These are phyloP conservation scores for Dorcus parallelipipedus DNA, from an alignment of 2,888 invertebrate species.

Conservation along the genomic window DNA sequence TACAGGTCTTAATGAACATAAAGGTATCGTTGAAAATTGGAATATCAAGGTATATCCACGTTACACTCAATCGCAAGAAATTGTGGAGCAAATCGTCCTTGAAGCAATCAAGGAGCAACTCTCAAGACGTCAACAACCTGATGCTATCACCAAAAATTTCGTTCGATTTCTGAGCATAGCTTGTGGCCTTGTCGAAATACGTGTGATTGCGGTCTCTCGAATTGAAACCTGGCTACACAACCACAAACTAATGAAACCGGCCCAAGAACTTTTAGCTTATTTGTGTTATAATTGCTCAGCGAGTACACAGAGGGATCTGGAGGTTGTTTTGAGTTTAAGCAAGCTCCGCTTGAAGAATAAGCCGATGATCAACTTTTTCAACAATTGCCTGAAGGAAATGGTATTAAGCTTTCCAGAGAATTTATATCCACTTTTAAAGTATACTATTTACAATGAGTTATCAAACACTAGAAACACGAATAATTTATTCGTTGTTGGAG, in stretches of 20 bases:
- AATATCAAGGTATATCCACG: slow-evolving; percentile 54
- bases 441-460: slow-evolving; percentile 92
- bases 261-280: slow-evolving; percentile 87
- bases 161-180: slow-evolving; percentile 80
- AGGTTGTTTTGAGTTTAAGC: slow-evolving; percentile 79
- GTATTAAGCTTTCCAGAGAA: slow-evolving; percentile 81
- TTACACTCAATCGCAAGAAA: slow-evolving; percentile 61
- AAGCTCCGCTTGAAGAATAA: slow-evolving; percentile 93
- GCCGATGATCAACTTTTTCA: slow-evolving; percentile 83
- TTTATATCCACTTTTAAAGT: slow-evolving; percentile 79
- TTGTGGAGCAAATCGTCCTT: slow-evolving; percentile 75
- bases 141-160: slow-evolving; percentile 85
- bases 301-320: slow-evolving; percentile 60
- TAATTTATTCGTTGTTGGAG: slow-evolving; percentile 88
- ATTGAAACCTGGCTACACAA: slow-evolving; percentile 95
- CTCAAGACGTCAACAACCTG: slow-evolving; percentile 78
- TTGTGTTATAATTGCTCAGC: slow-evolving; percentile 87
- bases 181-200: slow-evolving; percentile 82
- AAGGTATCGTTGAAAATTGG: slow-evolving; percentile 46
- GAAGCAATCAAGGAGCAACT: slow-evolving; percentile 88
- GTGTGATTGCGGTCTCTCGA: slow-evolving; percentile 73
- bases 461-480: slow-evolving; percentile 90
- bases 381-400: slow-evolving; percentile 85
- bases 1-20: slow-evolving; percentile 46
- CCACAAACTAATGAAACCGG: slow-evolving; percentile 87